A percentile compares a stretch with the other conserved stretches of the same genome.
Evolutionary conservation across 1,140 invertebrate species (phyloP).

Genomic region (Vanessa atalanta): DNA sequence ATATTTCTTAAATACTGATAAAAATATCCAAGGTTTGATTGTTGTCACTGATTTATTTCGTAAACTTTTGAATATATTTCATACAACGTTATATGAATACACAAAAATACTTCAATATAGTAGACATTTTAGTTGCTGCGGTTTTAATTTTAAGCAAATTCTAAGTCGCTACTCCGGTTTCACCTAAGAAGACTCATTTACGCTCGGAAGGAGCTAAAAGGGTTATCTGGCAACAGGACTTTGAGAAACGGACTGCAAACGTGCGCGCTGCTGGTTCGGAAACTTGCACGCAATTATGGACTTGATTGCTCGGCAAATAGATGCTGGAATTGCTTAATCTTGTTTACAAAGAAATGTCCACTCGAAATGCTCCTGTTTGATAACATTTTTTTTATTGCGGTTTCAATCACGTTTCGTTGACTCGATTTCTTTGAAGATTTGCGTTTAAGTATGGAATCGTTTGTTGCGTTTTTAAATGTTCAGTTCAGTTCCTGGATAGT

Average conservation of each 20-base stretch:
- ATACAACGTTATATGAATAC: background rate
- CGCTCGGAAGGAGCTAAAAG: slow-evolving; percentile 12
- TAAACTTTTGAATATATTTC: too few relatives aligned
- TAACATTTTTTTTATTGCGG: background rate
- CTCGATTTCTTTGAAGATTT: background rate
- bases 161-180: background rate
- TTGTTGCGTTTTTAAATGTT: background rate
- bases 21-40: too few relatives aligned
- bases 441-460: background rate
- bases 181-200: slow-evolving; percentile 10
- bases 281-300: slow-evolving; percentile 17
- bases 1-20: too few relatives aligned
- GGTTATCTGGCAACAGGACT: slow-evolving; percentile 14
- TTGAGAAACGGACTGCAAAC: slow-evolving; percentile 16
- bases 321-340: slow-evolving; percentile 2
- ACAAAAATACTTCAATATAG: background rate
- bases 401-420: background rate
- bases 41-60: too few relatives aligned
- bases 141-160: slow-evolving; percentile 6
- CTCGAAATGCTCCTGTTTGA: background rate
- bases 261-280: slow-evolving; percentile 8
- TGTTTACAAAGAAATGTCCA: slow-evolving; percentile 2
- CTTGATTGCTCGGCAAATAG: slow-evolving; percentile 11
- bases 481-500: background rate
- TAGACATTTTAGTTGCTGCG: background rate